Conservation (phyloP, 2,797 vertebrate genomes). For the Protosalanx chinensis region DNA sequence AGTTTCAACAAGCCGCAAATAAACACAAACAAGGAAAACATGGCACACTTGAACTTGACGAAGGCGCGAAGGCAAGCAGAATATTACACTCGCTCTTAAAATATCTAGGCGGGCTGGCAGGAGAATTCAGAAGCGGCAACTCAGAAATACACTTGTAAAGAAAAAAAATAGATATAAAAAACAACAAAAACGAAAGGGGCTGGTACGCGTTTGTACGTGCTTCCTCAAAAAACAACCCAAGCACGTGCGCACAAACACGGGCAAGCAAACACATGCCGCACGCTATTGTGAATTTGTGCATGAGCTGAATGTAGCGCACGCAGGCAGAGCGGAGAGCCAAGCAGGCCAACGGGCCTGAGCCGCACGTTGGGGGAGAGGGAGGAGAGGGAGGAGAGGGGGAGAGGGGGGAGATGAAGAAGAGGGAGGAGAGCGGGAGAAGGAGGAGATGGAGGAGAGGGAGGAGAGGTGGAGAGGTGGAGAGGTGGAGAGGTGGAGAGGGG, state of each 20-base stretch:
- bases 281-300: background rate
- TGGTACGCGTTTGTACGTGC: background rate
- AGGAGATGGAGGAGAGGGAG: too few species aligned
- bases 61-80: background rate
- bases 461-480: too few species aligned
- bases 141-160: background rate
- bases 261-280: conserved; percentile 8
- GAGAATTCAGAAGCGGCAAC: too few species aligned
- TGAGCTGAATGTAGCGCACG: conserved; percentile 20
- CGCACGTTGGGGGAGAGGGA: conserved; percentile 17
- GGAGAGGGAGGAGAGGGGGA: conserved; percentile 5
- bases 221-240: background rate
- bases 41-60: background rate
- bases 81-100: background rate
- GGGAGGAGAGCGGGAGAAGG: too few species aligned
- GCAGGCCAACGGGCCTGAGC: conserved; percentile 26
- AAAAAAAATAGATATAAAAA: background rate
- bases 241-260: conserved; percentile 5
- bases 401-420: background rate
- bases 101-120: background rate
- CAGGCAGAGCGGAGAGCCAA: background rate
- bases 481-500: too few species aligned
- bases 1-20: conserved; percentile 8
- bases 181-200: background rate
- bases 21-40: background rate